Percentiles rank a stretch among this genome's conserved stretches.
Evolutionary conservation across 2,888 invertebrate species (phyloP).

Genomic region (Lasioglossum malachurum): DNA sequence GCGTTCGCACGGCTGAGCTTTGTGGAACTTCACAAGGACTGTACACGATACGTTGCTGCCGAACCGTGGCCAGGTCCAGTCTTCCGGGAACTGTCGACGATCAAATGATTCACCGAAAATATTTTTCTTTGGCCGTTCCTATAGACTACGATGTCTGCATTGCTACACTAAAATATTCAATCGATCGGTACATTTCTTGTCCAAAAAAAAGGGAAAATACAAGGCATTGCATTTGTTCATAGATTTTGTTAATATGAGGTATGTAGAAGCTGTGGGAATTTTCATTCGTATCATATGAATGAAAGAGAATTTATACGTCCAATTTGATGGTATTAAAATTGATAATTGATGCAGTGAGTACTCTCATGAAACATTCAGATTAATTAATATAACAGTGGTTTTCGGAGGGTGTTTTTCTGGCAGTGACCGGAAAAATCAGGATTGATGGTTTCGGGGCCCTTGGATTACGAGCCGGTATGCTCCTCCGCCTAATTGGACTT

Average conservation of each 20-base stretch:
- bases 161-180: background rate
- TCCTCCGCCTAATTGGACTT: conserved; percentile 44
- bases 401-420: background rate
- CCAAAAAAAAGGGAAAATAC: no score
- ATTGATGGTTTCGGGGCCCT: background rate
- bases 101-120: background rate
- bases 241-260: background rate
- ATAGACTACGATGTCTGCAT: no score
- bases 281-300: no score
- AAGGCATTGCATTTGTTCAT: background rate
- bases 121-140: background rate
- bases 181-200: background rate
- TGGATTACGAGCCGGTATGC: conserved; percentile 25
- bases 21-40: conserved; percentile 69
- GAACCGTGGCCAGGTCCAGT: background rate
- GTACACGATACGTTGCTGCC: conserved; percentile 39
- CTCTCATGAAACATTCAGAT: background rate
- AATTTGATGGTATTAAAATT: background rate
- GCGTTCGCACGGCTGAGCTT: conserved; percentile 58
- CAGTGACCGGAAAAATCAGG: background rate
- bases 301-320: background rate
- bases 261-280: background rate
- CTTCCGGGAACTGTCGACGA: background rate
- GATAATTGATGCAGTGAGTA: background rate
- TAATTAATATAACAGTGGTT: background rate